Base-by-base conservation (phyloP, 1,140 invertebrate species). In the Solenopsis fugax region DNA sequence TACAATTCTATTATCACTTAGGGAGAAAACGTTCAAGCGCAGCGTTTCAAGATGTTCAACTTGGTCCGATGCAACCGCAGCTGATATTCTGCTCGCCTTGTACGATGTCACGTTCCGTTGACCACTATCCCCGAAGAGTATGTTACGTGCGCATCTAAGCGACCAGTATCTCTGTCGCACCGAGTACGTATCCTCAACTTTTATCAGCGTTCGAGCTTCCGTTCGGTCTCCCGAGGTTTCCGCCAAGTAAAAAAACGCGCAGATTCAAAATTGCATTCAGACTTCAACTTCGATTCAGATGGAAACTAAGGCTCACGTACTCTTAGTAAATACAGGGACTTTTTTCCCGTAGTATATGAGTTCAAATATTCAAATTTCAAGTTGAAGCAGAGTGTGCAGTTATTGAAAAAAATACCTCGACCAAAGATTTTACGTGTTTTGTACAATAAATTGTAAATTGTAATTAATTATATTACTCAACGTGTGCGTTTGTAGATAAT, bases 31-130 rank as follows among this genome's bases (percentile, higher is more conserved):
- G 12, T 73, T 50, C 18, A 41, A 73, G 21, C 18, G 12, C 29
- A 34, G 9, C 10, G 37, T 41, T 65, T 41, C 37, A 41, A 65
- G 37, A 41, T 24, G 21, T 45, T 45, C 54, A 48, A 18, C 21
- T 21, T n/a, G 41, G 6, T 37, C 21, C 12, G 0, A 4, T 21
- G 34, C 24, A 41, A 60, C 24, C 52, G 41, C 18, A 21, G 37
- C 52, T 72, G 65, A 82, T 84, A 75, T 84, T 75, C 54, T 34
- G 54, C 21, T 73, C 54, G 48, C 3, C 45, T 84, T 75, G 73
- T 84, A 84, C 67, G 54, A 82, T 41, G 52, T 82, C 80, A 84
- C 80, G 80, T 84, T 73, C 69, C 24, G 69, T 75, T 75, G 80
- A 75, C 54, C 80, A 84, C 41, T 73, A 75, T 60, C 18, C 18